Evolutionary conservation across 1,140 invertebrate species (phyloP).

Genomic region (Drosophila rhopaloa): DNA sequence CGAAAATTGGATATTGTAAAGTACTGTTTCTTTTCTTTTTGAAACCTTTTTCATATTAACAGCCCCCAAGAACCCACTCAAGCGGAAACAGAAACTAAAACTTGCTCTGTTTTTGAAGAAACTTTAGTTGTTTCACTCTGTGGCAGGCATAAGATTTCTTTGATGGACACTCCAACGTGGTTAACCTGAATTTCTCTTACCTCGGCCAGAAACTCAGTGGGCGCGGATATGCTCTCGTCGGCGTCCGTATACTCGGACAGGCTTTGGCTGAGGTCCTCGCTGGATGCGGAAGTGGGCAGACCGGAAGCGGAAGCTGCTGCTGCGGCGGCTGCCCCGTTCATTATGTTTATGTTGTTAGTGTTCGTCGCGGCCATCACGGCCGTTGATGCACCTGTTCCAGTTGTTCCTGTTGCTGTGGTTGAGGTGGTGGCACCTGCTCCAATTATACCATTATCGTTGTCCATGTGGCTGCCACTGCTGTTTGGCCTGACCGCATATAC

Average conservation of each 20-base stretch:
- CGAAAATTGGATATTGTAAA: too few species aligned
- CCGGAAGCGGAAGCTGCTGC: conserved; percentile 62
- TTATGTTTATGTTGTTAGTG: conserved; percentile 68
- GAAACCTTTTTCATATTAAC: background rate
- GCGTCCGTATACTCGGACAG: conserved; percentile 88
- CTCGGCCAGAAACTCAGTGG: conserved; percentile 90
- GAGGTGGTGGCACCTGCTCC: conserved; percentile 23
- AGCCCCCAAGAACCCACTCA: background rate
- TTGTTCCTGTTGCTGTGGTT: conserved; percentile 24
- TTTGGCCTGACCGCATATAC: conserved; percentile 62
- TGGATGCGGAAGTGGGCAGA: conserved; percentile 77
- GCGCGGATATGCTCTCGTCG: conserved; percentile 88
- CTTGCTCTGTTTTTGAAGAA: background rate
- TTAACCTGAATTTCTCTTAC: conserved; percentile 73
- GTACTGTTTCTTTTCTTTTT: too few species aligned
- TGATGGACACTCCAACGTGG: background rate
- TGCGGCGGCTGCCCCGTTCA: conserved; percentile 64
- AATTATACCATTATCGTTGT: conserved; percentile 53
- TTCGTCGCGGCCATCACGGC: conserved; percentile 36
- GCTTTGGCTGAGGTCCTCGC: conserved; percentile 83
- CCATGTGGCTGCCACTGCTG: conserved; percentile 50
- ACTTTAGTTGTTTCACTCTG: background rate
- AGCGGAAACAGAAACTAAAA: background rate
- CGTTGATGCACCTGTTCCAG: conserved; percentile 20
- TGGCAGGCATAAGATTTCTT: background rate